Conservation (phyloP, 2,797 vertebrate genomes). For the Sandelia bainsii region DNA sequence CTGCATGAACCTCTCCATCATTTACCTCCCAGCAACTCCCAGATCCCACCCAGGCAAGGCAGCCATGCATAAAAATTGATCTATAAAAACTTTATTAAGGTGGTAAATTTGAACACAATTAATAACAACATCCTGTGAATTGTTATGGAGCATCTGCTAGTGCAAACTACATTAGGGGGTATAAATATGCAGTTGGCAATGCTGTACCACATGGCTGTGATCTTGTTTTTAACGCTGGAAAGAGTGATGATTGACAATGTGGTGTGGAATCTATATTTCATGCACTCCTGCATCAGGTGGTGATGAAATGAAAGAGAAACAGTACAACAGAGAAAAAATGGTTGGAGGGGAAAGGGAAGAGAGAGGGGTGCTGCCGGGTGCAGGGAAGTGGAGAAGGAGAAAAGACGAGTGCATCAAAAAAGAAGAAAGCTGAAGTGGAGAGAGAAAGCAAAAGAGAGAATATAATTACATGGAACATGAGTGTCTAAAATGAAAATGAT, state of each 20-base stretch:
- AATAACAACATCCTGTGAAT: constrained; percentile 82
- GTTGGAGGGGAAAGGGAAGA: constrained; percentile 48
- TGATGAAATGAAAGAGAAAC: constrained; percentile 82
- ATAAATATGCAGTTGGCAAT: constrained; percentile 70
- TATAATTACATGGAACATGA: constrained; percentile 43
- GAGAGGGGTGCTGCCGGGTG: constrained; percentile 33
- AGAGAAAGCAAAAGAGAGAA: constrained; percentile 40
- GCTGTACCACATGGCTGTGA: constrained; percentile 58
- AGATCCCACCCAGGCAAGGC: constrained; percentile 47
- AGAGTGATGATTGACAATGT: constrained; percentile 79
- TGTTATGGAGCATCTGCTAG: constrained; percentile 81
- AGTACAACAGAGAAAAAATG: constrained; percentile 31
- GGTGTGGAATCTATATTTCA: constrained; percentile 74
- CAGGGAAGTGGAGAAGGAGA: constrained; percentile 24
- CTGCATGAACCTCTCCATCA: constrained; percentile 30
- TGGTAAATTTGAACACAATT: constrained; percentile 82
- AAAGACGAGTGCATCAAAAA: constrained; percentile 16
- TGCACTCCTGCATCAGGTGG: constrained; percentile 72
- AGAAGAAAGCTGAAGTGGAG: constrained; percentile 39
- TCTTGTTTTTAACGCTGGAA: constrained; percentile 77
- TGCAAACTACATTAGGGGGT: constrained; percentile 69
- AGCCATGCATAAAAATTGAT: constrained; percentile 73
- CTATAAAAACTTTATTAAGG: constrained; percentile 85
- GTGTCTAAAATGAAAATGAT: constrained; percentile 41
- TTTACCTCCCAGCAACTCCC: constrained; percentile 48